Percentiles rank a stretch among this genome's conserved stretches.
Evolutionary conservation across 2,797 vertebrate genomes (phyloP).

Genomic region (Pampus argenteus): DNA sequence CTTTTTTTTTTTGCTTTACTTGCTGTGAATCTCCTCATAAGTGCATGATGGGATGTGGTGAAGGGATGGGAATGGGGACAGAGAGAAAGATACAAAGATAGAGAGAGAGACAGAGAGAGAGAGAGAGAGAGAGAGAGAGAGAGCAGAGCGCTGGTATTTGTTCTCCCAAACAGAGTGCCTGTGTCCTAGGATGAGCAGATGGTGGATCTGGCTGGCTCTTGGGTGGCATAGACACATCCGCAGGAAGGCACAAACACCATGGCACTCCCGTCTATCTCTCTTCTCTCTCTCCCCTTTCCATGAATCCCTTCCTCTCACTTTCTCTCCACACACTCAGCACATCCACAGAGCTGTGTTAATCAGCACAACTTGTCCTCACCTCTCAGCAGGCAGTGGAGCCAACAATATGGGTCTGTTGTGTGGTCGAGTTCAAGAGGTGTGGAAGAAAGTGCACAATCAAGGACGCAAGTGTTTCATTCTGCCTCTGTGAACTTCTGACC

Average conservation of each 20-base stretch:
- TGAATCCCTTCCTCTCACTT: constrained; percentile 56
- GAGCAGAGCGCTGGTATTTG: constrained; percentile 51
- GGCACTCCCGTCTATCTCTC: constrained; percentile 29
- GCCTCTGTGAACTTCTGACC: constrained; percentile 45
- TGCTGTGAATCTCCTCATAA: constrained; percentile 32
- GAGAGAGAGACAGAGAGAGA: neutral
- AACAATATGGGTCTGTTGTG: constrained; percentile 38
- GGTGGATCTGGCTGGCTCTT: constrained; percentile 79
- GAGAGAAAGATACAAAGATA: too few species aligned
- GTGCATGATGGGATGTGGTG: constrained; percentile 46
- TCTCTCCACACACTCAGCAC: constrained; percentile 43
- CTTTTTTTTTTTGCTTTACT: constrained; percentile 1
- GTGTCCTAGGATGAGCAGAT: constrained; percentile 83
- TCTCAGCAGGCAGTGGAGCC: constrained; percentile 54
- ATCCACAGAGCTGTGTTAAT: constrained; percentile 58
- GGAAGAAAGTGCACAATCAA: constrained; percentile 56
- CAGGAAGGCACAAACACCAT: constrained; percentile 75
- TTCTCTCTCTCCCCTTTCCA: constrained; percentile 28
- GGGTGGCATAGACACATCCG: constrained; percentile 75
- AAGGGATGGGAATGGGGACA: neutral
- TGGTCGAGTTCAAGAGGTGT: constrained; percentile 31
- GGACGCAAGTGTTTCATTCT: constrained; percentile 30
- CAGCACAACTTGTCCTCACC: constrained; percentile 71
- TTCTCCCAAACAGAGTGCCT: constrained; percentile 73
- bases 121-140: constrained; percentile 28